Evolutionary conservation across 2,888 invertebrate species (phyloP).

Genomic region (Ferdinandea cuprea): DNA sequence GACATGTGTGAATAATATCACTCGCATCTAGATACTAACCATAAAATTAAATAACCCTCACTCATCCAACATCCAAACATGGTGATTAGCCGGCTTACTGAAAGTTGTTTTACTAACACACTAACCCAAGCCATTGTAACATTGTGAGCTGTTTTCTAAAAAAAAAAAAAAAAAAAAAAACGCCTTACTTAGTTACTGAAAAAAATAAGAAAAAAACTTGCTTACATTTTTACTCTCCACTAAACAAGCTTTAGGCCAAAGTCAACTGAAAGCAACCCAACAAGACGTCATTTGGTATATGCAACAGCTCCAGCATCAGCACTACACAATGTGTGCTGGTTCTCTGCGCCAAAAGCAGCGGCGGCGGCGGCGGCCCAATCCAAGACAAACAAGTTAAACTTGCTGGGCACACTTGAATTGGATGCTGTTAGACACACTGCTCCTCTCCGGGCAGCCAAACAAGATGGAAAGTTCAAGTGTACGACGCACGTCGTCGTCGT

Average conservation of each 20-base stretch:
- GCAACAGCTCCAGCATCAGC: too few species aligned
- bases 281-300: constrained; percentile 36
- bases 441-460: constrained; percentile 20
- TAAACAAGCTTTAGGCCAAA: constrained; percentile 53
- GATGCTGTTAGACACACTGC: background rate
- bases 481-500: too few species aligned
- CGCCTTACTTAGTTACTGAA: background rate
- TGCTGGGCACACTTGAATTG: constrained; percentile 7
- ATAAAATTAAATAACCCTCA: constrained; percentile 41
- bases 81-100: constrained; percentile 46
- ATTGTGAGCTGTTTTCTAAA: constrained; percentile 28
- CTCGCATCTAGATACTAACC: constrained; percentile 38
- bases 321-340: constrained; percentile 11
- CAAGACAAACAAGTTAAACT: constrained; percentile 56
- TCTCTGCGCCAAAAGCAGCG: constrained; percentile 22
- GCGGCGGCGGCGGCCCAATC: too few species aligned
- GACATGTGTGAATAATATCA: constrained; percentile 33
- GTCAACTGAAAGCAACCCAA: constrained; percentile 48
- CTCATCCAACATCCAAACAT: constrained; percentile 57
- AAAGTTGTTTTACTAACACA: constrained; percentile 70
- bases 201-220: constrained; percentile 32
- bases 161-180: constrained; percentile 1
- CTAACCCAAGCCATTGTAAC: constrained; percentile 48
- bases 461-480: constrained; percentile 59
- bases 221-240: constrained; percentile 26